Conservation (phyloP, 2,888 invertebrate species). For the Clistopyga incitator region DNA sequence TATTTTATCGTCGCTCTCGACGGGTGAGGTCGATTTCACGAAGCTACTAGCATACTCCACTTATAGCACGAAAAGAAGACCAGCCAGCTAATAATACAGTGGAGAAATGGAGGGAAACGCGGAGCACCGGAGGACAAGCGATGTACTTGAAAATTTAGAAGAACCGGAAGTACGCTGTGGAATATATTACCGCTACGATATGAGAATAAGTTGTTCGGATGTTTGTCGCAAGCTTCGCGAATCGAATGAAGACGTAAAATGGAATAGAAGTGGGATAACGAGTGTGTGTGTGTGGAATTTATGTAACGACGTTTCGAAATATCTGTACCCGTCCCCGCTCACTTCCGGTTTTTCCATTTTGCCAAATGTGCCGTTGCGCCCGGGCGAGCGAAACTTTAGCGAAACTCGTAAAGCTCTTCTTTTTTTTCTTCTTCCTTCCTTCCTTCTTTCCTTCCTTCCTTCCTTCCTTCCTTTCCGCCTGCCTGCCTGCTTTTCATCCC, state of each 20-base stretch:
- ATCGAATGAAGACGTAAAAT: conserved; percentile 23
- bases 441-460: conserved; percentile 32
- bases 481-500: conserved; percentile 34
- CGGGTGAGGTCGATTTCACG: background rate
- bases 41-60: background rate
- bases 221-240: background rate
- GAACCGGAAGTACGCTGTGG: background rate
- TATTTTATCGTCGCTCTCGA: background rate
- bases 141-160: background rate
- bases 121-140: background rate
- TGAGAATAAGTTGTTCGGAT: conserved; percentile 1
- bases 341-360: conserved; percentile 45
- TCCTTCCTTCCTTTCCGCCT: conserved; percentile 32
- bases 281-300: conserved; percentile 61
- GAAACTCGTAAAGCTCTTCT: conserved; percentile 66
- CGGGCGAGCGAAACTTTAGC: conserved; percentile 63
- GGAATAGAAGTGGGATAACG: conserved; percentile 31
- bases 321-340: conserved; percentile 33
- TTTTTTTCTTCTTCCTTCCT: conserved; percentile 47
- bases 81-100: background rate
- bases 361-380: conserved; percentile 55
- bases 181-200: background rate
- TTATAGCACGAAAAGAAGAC: background rate
- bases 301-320: conserved; percentile 60
- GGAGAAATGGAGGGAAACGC: background rate